Base-by-base conservation (phyloP, 1,140 invertebrate genomes). In the Drosophila ohnishii region DNA sequence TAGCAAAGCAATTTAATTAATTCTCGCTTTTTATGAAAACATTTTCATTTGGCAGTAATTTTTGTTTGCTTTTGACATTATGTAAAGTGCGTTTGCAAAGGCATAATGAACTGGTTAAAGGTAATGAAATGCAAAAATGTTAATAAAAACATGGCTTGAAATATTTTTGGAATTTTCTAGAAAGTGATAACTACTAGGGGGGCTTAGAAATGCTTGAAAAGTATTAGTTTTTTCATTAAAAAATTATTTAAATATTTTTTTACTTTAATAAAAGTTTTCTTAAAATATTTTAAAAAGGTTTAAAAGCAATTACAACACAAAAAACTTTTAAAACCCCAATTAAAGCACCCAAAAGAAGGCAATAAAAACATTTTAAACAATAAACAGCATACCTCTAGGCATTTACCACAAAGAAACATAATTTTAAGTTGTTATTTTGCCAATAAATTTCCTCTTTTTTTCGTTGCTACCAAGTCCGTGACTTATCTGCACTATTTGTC, bases 1-100 rank as follows among this genome's bases (percentile, higher is more conserved):
- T 42, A 58, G 30, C 25, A 35, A 74, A 73, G 40, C 34, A 40
- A 75, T 63, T 64, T 74, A 74, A 75, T 75, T 75, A 65, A 58
- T 75, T 65, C 40, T 16, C 44, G 60, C 30, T 65, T 55, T 55
- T 37, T 75, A 40, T 64, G 40, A 72, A 61, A 74, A 74, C 62
- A 51, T 59, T 75, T 75, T 53, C 48, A 16, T 58, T 64, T 28
- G 50, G 34, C 22, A 9, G 16, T 37, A 70, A 30, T 71, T 58
- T 35, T 51, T 69, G 47, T 66, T 69, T 69, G 28, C 45, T 35
- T 69, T 67, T n/a, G 19, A 71, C 34, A 58, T 57, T 47, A 47
- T 58, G 34, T 19, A 39, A 74, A 56, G 25, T 48, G 35, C 42
- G 2, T 40, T 55, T 55, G n/a, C 13, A 28, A 67, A 16, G 5